These are phyloP conservation scores for Archivesica marissinica DNA, from an alignment of 1,140 invertebrate genomes.

Conservation along the genomic window DNA sequence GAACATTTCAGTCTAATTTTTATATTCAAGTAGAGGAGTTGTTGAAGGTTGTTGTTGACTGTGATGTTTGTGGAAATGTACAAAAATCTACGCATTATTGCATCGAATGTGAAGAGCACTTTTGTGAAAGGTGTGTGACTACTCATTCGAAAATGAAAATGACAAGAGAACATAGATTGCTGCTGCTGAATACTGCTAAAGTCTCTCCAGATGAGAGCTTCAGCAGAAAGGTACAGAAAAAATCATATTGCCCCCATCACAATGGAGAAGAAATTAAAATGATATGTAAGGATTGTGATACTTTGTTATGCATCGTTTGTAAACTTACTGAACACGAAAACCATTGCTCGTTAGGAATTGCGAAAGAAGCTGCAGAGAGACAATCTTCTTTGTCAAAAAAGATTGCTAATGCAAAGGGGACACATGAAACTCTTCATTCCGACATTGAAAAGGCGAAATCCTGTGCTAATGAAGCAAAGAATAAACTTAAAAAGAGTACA, in stretches of 20 bases:
- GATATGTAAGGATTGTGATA: not conserved
- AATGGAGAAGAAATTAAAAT: conserved; percentile 4
- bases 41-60: not conserved
- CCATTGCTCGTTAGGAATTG: not conserved
- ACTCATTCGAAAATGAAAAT: not conserved
- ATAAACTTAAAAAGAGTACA: not conserved
- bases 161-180: not conserved
- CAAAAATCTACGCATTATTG: not conserved
- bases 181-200: not conserved
- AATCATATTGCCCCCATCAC: not conserved
- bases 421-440: not conserved
- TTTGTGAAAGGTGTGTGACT: not conserved
- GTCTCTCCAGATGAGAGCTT: too few species aligned
- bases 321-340: conserved; percentile 2
- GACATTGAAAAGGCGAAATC: not conserved
- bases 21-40: not conserved
- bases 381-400: not conserved
- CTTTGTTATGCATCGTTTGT: not conserved
- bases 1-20: conserved; percentile 4
- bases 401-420: not conserved
- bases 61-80: not conserved
- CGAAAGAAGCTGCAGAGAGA: not conserved
- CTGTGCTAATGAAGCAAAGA: not conserved
- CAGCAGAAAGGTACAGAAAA: not conserved
- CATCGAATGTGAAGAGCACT: not conserved